Percentiles rank a stretch among this genome's conserved stretches.
These are phyloP conservation scores for Odontocolon sp. DNA, from an alignment of 2,888 invertebrate species.

Conservation along the genomic window DNA sequence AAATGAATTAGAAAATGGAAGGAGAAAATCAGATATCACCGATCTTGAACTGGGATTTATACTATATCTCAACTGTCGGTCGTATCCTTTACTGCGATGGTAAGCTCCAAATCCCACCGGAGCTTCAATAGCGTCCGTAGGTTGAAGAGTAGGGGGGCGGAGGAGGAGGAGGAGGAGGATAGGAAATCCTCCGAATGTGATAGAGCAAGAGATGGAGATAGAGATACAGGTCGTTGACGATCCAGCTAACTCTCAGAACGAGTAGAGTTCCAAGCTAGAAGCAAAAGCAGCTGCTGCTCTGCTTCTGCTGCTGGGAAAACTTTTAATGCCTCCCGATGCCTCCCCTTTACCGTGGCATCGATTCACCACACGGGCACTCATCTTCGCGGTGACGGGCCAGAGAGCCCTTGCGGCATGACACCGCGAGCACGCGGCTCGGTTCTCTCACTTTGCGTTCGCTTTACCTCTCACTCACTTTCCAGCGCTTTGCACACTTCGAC, in stretches of 20 bases:
- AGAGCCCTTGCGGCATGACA: conserved; percentile 50
- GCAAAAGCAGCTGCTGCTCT: conserved; percentile 38
- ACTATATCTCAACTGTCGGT: conserved; percentile 32
- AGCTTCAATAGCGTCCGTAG: conserved; percentile 46
- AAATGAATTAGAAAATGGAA: conserved; percentile 34
- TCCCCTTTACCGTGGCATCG: conserved; percentile 51
- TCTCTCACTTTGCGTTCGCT: neutral
- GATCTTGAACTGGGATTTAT: neutral
- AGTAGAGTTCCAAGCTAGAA: conserved; percentile 16
- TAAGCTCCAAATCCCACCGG: conserved; percentile 55
- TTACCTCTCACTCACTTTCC: conserved; percentile 3
- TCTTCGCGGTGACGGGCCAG: conserved; percentile 51
- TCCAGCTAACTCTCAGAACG: conserved; percentile 48
- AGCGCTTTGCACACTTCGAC: neutral
- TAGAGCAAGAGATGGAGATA: conserved; percentile 53
- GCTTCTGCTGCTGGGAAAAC: conserved; percentile 51
- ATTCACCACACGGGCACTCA: conserved; percentile 51
- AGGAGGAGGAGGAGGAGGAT: too few species aligned
- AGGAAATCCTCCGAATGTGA: too few species aligned
- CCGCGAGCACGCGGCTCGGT: conserved; percentile 32
- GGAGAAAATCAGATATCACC: conserved; percentile 14
- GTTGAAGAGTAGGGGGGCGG: too few species aligned
- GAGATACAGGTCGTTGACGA: conserved; percentile 45
- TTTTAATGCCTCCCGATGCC: conserved; percentile 56
- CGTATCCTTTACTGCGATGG: conserved; percentile 47